phyloP scores from a whole-genome alignment of 2,888 invertebrate genomes.

The Patella depressa region DNA sequence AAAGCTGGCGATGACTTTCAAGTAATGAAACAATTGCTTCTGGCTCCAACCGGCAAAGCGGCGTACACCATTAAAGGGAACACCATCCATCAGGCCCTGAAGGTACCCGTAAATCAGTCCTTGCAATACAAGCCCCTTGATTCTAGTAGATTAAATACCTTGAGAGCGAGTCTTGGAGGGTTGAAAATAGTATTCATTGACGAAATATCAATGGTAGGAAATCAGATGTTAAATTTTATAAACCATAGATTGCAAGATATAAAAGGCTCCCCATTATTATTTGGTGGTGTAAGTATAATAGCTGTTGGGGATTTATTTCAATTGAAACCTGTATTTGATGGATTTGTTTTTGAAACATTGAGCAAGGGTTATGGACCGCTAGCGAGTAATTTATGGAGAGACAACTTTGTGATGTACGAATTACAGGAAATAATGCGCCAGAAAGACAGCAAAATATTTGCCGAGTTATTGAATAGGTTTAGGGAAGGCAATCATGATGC shows the following conservation, averaged over 20 bases:
- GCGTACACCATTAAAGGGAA: conserved; percentile 32
- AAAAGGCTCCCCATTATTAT: too few relatives aligned
- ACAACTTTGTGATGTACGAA: conserved; percentile 36
- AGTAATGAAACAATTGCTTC: conserved; percentile 24
- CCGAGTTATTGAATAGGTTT: conserved; percentile 40
- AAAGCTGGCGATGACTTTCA: conserved; percentile 32
- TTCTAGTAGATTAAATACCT: conserved; percentile 16
- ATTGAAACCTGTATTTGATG: conserved; percentile 37
- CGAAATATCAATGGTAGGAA: conserved; percentile 44
- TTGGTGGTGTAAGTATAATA: conserved; percentile 34
- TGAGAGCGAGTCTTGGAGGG: conserved; percentile 10
- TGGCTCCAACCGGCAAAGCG: conserved; percentile 45
- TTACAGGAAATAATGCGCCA: conserved; percentile 43
- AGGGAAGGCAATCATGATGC: conserved; percentile 34
- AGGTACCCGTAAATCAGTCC: conserved; percentile 28
- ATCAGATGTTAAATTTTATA: conserved; percentile 30
- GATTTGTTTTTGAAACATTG: conserved; percentile 28
- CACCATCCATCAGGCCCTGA: conserved; percentile 30
- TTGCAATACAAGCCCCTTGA: conserved; percentile 23
- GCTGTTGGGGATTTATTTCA: conserved; percentile 40
- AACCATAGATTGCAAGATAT: conserved; percentile 33
- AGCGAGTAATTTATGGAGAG: conserved; percentile 39
- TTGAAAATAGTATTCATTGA: conserved; percentile 38
- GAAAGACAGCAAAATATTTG: conserved; percentile 39
- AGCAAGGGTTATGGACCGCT: conserved; percentile 29